Conservation (phyloP, 2,888 invertebrate species). For the Eupithecia exiguata region DNA sequence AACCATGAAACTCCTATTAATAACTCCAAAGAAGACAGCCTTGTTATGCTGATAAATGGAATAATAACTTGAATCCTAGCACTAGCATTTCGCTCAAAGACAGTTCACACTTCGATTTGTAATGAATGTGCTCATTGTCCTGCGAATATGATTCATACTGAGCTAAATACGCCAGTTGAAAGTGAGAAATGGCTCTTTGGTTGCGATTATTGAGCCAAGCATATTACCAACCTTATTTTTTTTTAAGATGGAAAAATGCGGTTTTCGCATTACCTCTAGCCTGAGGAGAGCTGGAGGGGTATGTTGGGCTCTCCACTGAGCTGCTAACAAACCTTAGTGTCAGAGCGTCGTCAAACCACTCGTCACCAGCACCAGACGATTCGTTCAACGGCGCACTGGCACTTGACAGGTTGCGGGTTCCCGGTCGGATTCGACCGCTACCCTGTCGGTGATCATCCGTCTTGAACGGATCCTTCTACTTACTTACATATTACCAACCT, state of each 20-base stretch:
- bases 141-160: constrained; percentile 28
- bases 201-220: constrained; percentile 1
- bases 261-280: too few species aligned
- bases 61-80: constrained; percentile 19
- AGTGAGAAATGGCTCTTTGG: constrained; percentile 14
- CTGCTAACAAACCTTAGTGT: too few species aligned
- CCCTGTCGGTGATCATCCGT: too few species aligned
- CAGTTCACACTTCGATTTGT: constrained; percentile 30
- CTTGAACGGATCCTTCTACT: too few species aligned
- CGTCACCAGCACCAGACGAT: too few species aligned
- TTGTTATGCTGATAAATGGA: constrained; percentile 18
- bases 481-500: neutral
- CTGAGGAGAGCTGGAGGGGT: too few species aligned
- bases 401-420: too few species aligned
- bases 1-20: constrained; percentile 13
- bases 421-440: too few species aligned
- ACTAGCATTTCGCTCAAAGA: constrained; percentile 25
- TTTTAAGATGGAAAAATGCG: too few species aligned
- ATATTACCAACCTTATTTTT: neutral
- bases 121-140: constrained; percentile 34
- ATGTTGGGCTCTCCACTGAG: too few species aligned
- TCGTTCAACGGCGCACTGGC: too few species aligned
- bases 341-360: too few species aligned
- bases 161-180: constrained; percentile 27
- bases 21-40: constrained; percentile 2